phyloP scores from a whole-genome alignment of 2,113 vertebrate genomes.

The Orthonyx spaldingii region DNA sequence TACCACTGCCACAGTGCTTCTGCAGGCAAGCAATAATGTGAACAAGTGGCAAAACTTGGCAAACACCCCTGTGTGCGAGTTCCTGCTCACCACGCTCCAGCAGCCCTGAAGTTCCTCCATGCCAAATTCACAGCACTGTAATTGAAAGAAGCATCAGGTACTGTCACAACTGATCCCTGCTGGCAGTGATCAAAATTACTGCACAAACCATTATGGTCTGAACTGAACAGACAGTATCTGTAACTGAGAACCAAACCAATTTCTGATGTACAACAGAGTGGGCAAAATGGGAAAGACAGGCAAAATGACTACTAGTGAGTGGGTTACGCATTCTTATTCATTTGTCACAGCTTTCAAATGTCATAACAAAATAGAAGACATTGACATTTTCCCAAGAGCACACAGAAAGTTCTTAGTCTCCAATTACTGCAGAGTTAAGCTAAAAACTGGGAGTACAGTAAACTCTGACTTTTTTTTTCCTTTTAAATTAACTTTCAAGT shows the following conservation, averaged over 20 bases:
- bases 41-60: background rate
- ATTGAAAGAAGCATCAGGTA: background rate
- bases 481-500: background rate
- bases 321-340: background rate
- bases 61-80: background rate
- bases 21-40: background rate
- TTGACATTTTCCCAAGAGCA: slow-evolving; percentile 1
- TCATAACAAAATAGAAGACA: background rate
- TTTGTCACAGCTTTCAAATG: slow-evolving; percentile 20
- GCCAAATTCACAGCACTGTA: background rate
- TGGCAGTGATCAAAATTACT: background rate
- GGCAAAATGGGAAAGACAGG: background rate
- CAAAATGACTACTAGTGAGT: background rate
- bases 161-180: background rate
- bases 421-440: background rate
- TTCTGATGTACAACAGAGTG: background rate
- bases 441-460: background rate
- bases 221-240: background rate
- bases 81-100: background rate
- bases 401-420: background rate
- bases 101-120: background rate
- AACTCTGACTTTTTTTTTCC: background rate
- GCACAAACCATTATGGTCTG: background rate
- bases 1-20: background rate
- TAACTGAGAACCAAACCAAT: background rate